Evolutionary conservation across 2,113 vertebrate genomes (phyloP).

Genomic region (Siphamia tubifer): DNA sequence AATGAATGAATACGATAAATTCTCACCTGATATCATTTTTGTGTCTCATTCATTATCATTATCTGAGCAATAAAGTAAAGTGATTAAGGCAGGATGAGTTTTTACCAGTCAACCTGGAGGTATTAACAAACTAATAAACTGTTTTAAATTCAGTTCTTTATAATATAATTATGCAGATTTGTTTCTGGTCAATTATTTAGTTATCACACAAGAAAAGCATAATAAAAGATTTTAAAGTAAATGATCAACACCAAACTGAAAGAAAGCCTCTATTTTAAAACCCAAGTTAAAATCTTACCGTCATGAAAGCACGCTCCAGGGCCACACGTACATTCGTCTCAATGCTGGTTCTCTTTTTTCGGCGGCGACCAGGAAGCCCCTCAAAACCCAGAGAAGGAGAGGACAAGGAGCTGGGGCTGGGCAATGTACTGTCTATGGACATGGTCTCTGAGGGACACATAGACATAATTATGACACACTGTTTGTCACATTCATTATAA

Average conservation of each 20-base stretch:
- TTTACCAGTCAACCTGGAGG: no score
- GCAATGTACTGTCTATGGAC: conserved; percentile 91
- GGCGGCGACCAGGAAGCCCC: conserved; percentile 87
- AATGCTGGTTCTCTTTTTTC: conserved; percentile 96
- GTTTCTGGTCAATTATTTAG: no score
- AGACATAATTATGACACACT: not conserved
- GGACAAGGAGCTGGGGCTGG: conserved; percentile 88
- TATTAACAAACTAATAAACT: no score
- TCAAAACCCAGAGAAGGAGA: conserved; percentile 88
- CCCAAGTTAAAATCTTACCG: conserved; percentile 84
- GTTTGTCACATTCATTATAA: not conserved
- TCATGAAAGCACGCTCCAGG: conserved; percentile 91
- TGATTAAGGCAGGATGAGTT: no score
- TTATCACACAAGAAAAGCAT: not conserved
- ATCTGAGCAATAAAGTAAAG: no score
- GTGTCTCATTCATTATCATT: no score
- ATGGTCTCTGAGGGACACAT: conserved; percentile 83
- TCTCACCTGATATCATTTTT: no score
- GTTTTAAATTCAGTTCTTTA: no score
- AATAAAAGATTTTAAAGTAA: not conserved
- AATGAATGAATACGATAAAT: no score
- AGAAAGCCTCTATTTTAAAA: not conserved
- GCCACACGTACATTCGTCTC: conserved; percentile 94
- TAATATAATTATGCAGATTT: no score
- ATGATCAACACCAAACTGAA: not conserved